Percentiles rank a stretch among this genome's conserved stretches.
phyloP scores from a whole-genome alignment of 2,113 vertebrate genomes.

The Melanostigma gelatinosum region DNA sequence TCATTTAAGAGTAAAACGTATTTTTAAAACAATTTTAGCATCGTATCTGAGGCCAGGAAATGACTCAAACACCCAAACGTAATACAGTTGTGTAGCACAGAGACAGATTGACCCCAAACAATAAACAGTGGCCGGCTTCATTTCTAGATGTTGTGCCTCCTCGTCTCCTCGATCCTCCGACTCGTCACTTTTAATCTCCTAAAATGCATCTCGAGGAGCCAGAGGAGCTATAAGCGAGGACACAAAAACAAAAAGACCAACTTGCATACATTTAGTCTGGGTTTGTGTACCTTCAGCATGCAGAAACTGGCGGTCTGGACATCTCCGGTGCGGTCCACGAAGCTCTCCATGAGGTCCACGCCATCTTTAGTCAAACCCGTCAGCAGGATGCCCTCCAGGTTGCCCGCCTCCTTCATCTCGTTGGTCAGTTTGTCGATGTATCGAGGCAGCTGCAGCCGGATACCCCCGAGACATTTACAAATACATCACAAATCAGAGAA shows the following conservation, averaged over 20 bases:
- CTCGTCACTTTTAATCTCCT: not conserved
- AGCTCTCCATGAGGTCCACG: constrained; percentile 98
- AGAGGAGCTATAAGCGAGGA: not conserved
- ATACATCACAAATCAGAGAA: not conserved
- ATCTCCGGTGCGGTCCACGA: constrained; percentile 94
- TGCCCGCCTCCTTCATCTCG: constrained; percentile 97
- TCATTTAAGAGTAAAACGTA: not conserved
- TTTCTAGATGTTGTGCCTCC: not conserved
- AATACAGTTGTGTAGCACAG: not conserved
- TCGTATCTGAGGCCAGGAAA: not conserved
- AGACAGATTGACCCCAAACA: not conserved
- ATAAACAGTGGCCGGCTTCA: not conserved
- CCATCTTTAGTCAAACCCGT: constrained; percentile 97
- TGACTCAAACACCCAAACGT: not conserved
- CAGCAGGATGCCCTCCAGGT: constrained; percentile 96
- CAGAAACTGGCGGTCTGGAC: constrained; percentile 99
- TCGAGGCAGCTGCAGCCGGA: constrained; percentile 86
- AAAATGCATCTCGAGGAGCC: not conserved
- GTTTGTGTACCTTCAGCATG: constrained; percentile 90
- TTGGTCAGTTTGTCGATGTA: constrained; percentile 96
- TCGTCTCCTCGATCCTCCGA: not conserved
- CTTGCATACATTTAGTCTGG: not conserved
- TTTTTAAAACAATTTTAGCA: not conserved
- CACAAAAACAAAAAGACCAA: not conserved
- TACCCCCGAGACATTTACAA: not conserved